Conservation (phyloP, 2,113 vertebrate species). For the Tor tambroides region DNA sequence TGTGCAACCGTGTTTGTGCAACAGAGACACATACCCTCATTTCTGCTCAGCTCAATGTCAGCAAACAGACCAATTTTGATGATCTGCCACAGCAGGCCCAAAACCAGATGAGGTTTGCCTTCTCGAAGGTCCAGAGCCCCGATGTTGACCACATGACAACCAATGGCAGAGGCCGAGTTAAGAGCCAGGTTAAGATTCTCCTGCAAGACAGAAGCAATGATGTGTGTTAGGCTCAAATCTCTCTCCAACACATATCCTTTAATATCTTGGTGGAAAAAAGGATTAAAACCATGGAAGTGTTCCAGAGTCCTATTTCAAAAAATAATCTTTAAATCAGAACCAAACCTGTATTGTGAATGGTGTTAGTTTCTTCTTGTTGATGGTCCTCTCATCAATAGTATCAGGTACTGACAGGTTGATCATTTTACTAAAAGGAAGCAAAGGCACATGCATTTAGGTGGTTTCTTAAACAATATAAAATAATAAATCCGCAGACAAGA, state of each 20-base stretch:
- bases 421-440: constrained; percentile 86
- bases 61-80: constrained; percentile 98
- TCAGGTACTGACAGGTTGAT: constrained; percentile 96
- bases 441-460: not conserved
- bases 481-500: not conserved
- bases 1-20: not conserved
- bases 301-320: not conserved
- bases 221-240: not conserved
- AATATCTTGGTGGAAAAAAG: not conserved
- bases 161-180: constrained; percentile 96
- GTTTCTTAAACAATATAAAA: not conserved
- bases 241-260: not conserved
- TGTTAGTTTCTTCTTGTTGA: constrained; percentile 96
- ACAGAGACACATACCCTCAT: constrained; percentile 82
- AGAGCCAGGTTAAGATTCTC: constrained; percentile 97
- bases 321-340: not conserved
- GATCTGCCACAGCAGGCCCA: constrained; percentile 96
- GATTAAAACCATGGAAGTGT: not conserved
- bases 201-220: constrained; percentile 68
- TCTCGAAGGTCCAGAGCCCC: constrained; percentile 93
- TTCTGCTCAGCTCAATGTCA: constrained; percentile 92
- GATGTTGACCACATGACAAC: constrained; percentile 98
- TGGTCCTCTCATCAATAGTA: constrained; percentile 96
- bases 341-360: constrained; percentile 92
- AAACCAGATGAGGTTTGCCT: constrained; percentile 94